These are phyloP conservation scores for Melipona bicolor DNA, from an alignment of 2,888 invertebrate genomes.

Conservation along the genomic window DNA sequence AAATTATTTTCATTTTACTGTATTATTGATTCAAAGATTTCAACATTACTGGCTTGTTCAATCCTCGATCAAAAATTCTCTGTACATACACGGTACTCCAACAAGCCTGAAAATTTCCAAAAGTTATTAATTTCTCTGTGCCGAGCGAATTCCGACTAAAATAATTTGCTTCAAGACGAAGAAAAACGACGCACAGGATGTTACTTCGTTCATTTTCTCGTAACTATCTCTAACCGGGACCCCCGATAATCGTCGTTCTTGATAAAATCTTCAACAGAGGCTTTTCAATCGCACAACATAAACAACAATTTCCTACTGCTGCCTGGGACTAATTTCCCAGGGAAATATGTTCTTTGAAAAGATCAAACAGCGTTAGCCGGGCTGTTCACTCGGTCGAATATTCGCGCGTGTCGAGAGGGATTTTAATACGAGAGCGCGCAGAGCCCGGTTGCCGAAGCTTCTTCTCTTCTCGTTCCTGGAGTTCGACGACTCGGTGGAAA, in stretches of 20 bases:
- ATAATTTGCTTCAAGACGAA: too few relatives aligned
- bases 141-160: too few relatives aligned
- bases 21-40: too few relatives aligned
- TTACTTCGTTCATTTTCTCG: too few relatives aligned
- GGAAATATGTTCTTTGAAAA: neutral
- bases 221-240: too few relatives aligned
- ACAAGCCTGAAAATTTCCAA: too few relatives aligned
- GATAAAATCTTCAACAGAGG: neutral
- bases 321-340: neutral
- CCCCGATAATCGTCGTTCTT: neutral
- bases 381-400: neutral
- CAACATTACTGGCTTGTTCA: too few relatives aligned
- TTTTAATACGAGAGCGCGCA: slow-evolving; percentile 9
- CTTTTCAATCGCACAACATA: neutral
- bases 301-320: neutral
- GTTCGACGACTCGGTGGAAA: slow-evolving; percentile 48
- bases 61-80: too few relatives aligned
- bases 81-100: too few relatives aligned
- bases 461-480: slow-evolving; percentile 5
- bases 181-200: too few relatives aligned
- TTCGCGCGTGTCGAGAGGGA: slow-evolving; percentile 6
- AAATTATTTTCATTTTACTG: too few relatives aligned
- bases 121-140: too few relatives aligned
- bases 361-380: neutral
- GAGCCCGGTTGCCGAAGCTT: neutral